These are phyloP conservation scores for Nephrotoma appendiculata DNA, from an alignment of 2,888 invertebrate species.

Conservation along the genomic window DNA sequence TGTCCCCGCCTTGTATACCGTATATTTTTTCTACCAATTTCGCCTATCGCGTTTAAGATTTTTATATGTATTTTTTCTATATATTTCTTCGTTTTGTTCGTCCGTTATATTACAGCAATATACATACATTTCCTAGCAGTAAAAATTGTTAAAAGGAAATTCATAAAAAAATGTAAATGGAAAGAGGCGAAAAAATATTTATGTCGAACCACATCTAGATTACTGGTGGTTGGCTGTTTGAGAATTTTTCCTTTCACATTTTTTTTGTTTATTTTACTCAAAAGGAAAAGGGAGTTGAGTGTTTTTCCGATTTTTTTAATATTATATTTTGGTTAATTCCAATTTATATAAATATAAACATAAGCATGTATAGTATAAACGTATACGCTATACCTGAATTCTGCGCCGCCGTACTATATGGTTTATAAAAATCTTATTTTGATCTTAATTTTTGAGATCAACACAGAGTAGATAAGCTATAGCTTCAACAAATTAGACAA, in stretches of 20 bases:
- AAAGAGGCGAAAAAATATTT: neutral
- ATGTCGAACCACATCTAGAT: neutral
- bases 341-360: neutral
- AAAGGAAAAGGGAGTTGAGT: neutral
- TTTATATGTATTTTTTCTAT: neutral
- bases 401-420: neutral
- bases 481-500: too few species aligned
- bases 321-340: neutral
- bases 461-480: too few species aligned
- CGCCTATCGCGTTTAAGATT: constrained; percentile 3
- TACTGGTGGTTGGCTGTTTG: neutral
- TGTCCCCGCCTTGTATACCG: constrained; percentile 4
- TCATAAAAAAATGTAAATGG: neutral
- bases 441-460: too few species aligned
- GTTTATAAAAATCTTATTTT: too few species aligned
- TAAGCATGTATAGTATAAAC: neutral
- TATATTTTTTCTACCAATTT: neutral
- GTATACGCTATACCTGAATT: neutral
- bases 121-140: neutral
- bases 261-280: neutral
- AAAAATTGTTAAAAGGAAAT: neutral
- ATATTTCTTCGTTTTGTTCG: neutral
- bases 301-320: neutral
- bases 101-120: neutral
- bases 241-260: neutral